Conservation (phyloP, 2,888 invertebrate species). For the Lepidocyrtoides sp. region DNA sequence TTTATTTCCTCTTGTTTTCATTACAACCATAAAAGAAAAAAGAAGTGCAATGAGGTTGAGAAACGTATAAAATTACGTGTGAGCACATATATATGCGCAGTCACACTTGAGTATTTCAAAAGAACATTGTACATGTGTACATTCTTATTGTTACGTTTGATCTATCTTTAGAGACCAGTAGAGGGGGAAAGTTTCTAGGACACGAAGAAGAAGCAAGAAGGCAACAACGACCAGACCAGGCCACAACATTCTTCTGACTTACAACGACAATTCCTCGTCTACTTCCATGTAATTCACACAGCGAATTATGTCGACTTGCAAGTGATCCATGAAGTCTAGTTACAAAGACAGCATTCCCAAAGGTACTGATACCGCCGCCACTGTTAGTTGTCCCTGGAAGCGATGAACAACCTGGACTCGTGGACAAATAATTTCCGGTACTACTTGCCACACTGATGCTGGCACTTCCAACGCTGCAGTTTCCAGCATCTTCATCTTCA, state of each 20-base stretch:
- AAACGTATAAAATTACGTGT: neutral
- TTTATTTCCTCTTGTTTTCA: constrained; percentile 7
- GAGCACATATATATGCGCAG: neutral
- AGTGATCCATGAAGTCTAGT: constrained; percentile 45
- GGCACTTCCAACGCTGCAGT: constrained; percentile 68
- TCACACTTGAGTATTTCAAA: neutral
- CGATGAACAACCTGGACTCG: constrained; percentile 77
- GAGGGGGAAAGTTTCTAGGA: neutral
- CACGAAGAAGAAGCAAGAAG: constrained; percentile 33
- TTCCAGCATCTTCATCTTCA: constrained; percentile 62
- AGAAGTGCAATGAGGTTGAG: neutral
- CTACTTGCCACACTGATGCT: constrained; percentile 70
- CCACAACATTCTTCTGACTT: constrained; percentile 70
- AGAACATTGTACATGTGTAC: neutral
- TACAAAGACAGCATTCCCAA: constrained; percentile 67
- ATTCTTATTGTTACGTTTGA: neutral
- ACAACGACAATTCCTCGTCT: constrained; percentile 56
- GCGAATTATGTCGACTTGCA: constrained; percentile 73
- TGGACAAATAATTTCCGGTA: constrained; percentile 75
- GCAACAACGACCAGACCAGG: neutral
- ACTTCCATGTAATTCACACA: constrained; percentile 80
- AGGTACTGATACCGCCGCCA: constrained; percentile 42
- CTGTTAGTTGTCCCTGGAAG: constrained; percentile 65
- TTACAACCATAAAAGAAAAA: constrained; percentile 56
- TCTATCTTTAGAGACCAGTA: constrained; percentile 17